Evolutionary conservation across 2,797 vertebrate genomes (phyloP).

Genomic region (Karalla daura): DNA sequence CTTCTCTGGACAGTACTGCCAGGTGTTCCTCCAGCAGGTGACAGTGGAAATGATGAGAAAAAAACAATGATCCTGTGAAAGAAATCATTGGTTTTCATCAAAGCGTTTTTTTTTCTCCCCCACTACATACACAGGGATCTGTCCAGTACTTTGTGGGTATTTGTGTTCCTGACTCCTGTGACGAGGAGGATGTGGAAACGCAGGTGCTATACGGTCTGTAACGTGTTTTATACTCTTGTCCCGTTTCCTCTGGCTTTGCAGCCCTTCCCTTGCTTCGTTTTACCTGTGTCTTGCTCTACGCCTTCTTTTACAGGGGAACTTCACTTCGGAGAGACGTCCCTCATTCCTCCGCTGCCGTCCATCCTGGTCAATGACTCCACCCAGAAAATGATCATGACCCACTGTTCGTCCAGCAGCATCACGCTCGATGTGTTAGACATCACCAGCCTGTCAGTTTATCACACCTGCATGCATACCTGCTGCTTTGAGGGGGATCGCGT

Average conservation of each 20-base stretch:
- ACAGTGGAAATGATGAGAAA: not conserved
- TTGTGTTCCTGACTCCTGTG: constrained; percentile 84
- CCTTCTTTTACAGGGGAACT: constrained; percentile 70
- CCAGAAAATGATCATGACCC: constrained; percentile 75
- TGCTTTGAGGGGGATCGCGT: too few relatives aligned
- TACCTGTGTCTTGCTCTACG: constrained; percentile 2
- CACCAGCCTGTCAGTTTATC: constrained; percentile 78
- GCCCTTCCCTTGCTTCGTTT: not conserved
- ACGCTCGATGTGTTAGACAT: constrained; percentile 67
- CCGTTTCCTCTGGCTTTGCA: not conserved
- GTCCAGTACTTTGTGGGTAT: constrained; percentile 82
- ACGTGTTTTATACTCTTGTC: not conserved
- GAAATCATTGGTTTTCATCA: not conserved
- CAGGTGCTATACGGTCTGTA: constrained; percentile 76
- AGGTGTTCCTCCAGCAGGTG: constrained; percentile 87
- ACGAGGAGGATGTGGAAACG: constrained; percentile 75
- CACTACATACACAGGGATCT: constrained; percentile 61
- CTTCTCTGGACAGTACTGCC: constrained; percentile 88
- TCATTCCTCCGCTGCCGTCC: constrained; percentile 76
- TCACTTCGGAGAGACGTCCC: constrained; percentile 61
- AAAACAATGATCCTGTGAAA: not conserved
- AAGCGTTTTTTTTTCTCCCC: too few relatives aligned
- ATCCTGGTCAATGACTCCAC: constrained; percentile 72
- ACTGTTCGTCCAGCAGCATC: constrained; percentile 65
- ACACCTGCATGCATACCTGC: not conserved